phyloP scores from a whole-genome alignment of 2,888 invertebrate genomes.

The Tetramorium bicarinatum region DNA sequence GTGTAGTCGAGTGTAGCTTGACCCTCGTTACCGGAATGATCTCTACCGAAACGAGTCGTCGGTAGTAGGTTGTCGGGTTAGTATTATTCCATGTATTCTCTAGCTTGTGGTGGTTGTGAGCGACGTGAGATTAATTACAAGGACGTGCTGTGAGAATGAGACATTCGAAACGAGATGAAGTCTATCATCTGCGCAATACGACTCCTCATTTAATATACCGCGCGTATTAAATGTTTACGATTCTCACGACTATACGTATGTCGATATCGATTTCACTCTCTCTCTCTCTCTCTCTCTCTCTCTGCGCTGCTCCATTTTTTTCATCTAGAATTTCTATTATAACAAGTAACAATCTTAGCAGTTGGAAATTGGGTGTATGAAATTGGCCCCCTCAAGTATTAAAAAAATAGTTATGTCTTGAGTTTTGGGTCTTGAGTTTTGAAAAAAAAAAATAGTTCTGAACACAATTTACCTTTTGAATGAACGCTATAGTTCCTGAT shows the following conservation, averaged over 20 bases:
- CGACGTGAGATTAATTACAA: slow-evolving; percentile 48
- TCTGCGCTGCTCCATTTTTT: not conserved
- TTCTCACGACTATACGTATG: slow-evolving; percentile 35
- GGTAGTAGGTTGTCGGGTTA: slow-evolving; percentile 60
- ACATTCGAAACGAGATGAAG: not conserved
- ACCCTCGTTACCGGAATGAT: slow-evolving; percentile 68
- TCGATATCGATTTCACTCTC: not conserved
- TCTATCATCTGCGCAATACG: not conserved
- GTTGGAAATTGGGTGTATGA: too few relatives aligned
- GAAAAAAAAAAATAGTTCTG: too few relatives aligned
- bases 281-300: not conserved
- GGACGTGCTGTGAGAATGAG: slow-evolving; percentile 34
- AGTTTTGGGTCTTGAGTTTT: too few relatives aligned
- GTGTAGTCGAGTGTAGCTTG: slow-evolving; percentile 67
- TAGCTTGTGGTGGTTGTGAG: slow-evolving; percentile 9
- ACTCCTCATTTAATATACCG: not conserved
- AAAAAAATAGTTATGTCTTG: too few relatives aligned
- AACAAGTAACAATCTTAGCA: too few relatives aligned
- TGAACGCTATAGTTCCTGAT: too few relatives aligned
- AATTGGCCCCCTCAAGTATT: too few relatives aligned
- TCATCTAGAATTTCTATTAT: not conserved
- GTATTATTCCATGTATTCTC: slow-evolving; percentile 4
- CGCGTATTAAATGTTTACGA: slow-evolving; percentile 23
- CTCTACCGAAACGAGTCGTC: slow-evolving; percentile 58
- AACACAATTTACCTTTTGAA: too few relatives aligned